A percentile compares a stretch with the other conserved stretches of the same genome.
Conservation (phyloP, 2,888 invertebrate species). For the Hecatera dysodea region DNA sequence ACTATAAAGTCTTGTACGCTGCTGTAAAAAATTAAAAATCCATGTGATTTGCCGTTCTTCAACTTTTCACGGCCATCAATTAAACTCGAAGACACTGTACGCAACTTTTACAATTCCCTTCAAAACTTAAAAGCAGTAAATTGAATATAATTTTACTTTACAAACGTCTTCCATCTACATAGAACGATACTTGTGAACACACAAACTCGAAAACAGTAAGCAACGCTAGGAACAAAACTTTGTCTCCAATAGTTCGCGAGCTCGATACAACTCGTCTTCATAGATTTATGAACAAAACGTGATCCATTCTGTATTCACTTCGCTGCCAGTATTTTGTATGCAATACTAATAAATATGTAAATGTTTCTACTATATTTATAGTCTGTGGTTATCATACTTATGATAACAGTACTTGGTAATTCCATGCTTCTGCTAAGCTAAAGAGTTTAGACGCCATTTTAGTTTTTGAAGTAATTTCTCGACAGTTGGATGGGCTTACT, state of each 20-base stretch:
- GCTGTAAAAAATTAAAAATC: background rate
- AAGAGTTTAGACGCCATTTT: slow-evolving; percentile 5
- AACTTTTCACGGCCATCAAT: background rate
- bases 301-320: slow-evolving; percentile 70
- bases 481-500: background rate
- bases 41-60: background rate
- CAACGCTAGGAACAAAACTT: slow-evolving; percentile 43
- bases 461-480: slow-evolving; percentile 3
- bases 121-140: slow-evolving; percentile 17
- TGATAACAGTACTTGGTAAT: background rate
- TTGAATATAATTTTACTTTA: background rate
- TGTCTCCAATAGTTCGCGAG: slow-evolving; percentile 54
- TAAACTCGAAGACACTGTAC: background rate
- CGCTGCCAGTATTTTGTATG: slow-evolving; percentile 66
- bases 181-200: background rate
- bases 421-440: background rate
- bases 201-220: slow-evolving; percentile 34
- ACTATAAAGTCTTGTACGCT: background rate
- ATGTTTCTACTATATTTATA: slow-evolving; percentile 41
- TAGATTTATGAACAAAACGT: slow-evolving; percentile 74
- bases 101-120: background rate
- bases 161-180: slow-evolving; percentile 12
- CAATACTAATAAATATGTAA: slow-evolving; percentile 50
- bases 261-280: slow-evolving; percentile 69
- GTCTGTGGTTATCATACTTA: slow-evolving; percentile 2